Base-by-base conservation (phyloP, 2,113 vertebrate genomes). In the Callionymus lyra region DNA sequence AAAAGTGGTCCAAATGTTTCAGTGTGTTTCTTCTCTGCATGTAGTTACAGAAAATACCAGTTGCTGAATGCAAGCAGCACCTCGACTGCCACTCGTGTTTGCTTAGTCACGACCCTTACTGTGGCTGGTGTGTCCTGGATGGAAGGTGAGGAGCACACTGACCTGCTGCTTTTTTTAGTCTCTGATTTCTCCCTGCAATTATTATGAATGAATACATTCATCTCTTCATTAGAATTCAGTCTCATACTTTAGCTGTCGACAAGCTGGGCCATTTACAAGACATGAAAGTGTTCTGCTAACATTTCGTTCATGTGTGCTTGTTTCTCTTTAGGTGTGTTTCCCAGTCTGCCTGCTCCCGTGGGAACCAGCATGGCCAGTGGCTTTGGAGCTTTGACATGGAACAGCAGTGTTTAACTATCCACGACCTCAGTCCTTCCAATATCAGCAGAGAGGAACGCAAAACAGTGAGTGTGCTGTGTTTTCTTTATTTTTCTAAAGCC, bases 111-210 rank as follows among this genome's bases (percentile, higher is more conserved):
- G 95, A 98, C 68, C 95, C 95, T 0, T 97, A 98, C 67, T 98
- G 95, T 42, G 95, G 95, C 49, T 98, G 95, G 95, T 98, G 95
- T 72, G 87, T 96, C 53, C 90, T 98, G 46, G 88, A 92, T 17
- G 94, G 93, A 76, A 84, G 89, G 95, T 98, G 59, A 85, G 91
- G 50, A 12, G 2, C 41, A 11, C 16, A 1, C 1, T 11, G 6
- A n/a, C 38, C 4, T 27, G 21, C 21, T 27, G 21, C 4, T 27
- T n/a, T n/a, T n/a, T n/a, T n/a, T n/a, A n/a, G n/a, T n/a, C n/a
- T n/a, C n/a, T n/a, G n/a, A n/a, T n/a, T n/a, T n/a, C n/a, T n/a
- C n/a, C n/a, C n/a, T n/a, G n/a, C n/a, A n/a, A n/a, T n/a, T n/a
- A n/a, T n/a, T n/a, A n/a, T n/a, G n/a, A n/a, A n/a, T n/a, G n/a